phyloP scores from a whole-genome alignment of 2,113 vertebrate species.

The Sinocyclocheilus anshuiensis region DNA sequence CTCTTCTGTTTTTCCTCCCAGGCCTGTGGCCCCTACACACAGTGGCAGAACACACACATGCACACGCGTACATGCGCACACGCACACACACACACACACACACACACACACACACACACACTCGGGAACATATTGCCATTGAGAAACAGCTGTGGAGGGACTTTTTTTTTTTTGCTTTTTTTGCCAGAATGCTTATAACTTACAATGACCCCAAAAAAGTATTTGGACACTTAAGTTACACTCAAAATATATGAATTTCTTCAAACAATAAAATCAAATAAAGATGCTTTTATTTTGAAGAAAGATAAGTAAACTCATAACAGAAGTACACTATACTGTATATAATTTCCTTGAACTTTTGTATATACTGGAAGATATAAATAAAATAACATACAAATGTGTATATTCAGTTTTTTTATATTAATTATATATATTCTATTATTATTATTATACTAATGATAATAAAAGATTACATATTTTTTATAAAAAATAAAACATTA shows the following conservation, averaged over 20 bases:
- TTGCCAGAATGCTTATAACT: neutral
- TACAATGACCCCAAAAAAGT: neutral
- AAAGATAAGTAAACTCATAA: neutral
- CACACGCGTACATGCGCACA: slow-evolving; percentile 9
- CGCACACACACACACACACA: slow-evolving; percentile 12
- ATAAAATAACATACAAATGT: too few species aligned
- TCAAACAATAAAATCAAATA: neutral
- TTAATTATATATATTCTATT: too few species aligned
- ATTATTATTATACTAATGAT: too few species aligned
- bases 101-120: slow-evolving; percentile 30
- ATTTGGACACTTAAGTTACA: neutral
- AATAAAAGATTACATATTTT: too few species aligned
- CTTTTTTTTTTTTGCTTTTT: neutral
- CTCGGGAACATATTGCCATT: neutral
- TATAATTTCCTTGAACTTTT: too few species aligned
- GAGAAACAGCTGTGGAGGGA: slow-evolving; percentile 10
- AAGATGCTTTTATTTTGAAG: neutral
- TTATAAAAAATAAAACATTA: too few species aligned
- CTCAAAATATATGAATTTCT: neutral
- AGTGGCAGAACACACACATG: slow-evolving; percentile 7
- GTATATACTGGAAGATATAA: too few species aligned
- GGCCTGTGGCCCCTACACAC: slow-evolving; percentile 33
- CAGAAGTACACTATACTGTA: neutral
- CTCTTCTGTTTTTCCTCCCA: slow-evolving; percentile 55
- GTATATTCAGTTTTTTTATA: too few species aligned